Conservation (phyloP, 2,888 invertebrate genomes). For the Ametastegia equiseti region DNA sequence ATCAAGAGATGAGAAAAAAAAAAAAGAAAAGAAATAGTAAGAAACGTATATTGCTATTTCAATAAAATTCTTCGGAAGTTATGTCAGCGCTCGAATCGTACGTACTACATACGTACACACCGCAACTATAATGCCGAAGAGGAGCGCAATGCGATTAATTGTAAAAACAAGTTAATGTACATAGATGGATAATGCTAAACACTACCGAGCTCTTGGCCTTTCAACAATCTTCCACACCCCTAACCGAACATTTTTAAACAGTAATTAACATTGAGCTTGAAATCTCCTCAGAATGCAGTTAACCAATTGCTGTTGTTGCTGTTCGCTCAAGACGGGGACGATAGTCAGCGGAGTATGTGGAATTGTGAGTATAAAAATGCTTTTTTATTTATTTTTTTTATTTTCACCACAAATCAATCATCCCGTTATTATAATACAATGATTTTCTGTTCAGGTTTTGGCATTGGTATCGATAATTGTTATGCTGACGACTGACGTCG, state of each 20-base stretch:
- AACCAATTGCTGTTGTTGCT: conserved; percentile 84
- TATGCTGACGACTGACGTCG: conserved; percentile 82
- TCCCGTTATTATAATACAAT: no score
- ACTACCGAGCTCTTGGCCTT: not conserved
- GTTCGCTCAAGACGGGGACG: conserved; percentile 85
- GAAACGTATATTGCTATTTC: not conserved
- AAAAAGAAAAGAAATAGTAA: no score
- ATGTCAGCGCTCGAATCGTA: conserved; percentile 19
- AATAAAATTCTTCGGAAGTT: not conserved
- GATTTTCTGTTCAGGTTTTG: conserved; percentile 76
- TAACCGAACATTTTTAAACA: not conserved
- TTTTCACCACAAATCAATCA: no score
- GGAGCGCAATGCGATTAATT: no score
- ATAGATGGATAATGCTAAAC: not conserved
- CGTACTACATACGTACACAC: not conserved
- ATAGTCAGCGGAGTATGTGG: conserved; percentile 85
- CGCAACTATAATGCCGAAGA: no score
- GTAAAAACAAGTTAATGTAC: not conserved
- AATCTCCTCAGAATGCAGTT: conserved; percentile 77
- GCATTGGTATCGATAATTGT: conserved; percentile 85
- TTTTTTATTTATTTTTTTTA: no score
- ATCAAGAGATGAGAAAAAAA: not conserved
- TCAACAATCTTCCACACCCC: not conserved
- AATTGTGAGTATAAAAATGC: conserved; percentile 79
- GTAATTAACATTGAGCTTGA: not conserved